Conservation (phyloP, 1,140 invertebrate species). For the Araneus ventricosus region DNA sequence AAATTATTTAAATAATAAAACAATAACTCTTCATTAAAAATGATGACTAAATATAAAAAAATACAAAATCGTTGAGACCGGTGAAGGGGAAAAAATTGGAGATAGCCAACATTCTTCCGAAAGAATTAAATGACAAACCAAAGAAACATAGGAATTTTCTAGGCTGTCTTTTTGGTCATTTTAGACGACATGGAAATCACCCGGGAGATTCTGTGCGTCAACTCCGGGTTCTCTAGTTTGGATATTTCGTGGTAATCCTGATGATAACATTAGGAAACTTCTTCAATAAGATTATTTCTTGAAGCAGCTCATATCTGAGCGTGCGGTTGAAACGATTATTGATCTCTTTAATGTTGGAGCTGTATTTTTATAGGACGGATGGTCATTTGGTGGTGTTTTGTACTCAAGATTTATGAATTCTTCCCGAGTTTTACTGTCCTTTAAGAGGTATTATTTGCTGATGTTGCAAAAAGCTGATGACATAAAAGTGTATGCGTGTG, state of each 20-base stretch:
- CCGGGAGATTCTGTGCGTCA: background rate
- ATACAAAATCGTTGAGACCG: background rate
- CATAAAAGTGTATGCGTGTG: background rate
- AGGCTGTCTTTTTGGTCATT: background rate
- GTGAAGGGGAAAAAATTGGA: background rate
- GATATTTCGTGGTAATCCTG: background rate
- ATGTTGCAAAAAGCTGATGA: background rate
- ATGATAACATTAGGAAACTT: background rate
- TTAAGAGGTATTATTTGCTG: background rate
- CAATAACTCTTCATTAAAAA: background rate
- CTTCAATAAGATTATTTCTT: background rate
- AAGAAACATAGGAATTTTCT: background rate
- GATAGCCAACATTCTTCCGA: background rate
- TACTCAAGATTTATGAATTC: background rate
- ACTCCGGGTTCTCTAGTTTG: background rate
- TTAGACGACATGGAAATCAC: background rate
- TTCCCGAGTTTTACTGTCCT: background rate
- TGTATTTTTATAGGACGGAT: background rate
- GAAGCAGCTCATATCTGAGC: background rate
- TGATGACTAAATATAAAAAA: background rate
- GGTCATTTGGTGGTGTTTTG: background rate
- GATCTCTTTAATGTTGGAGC: background rate
- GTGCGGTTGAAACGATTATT: conserved; percentile 1
- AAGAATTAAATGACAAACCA: background rate
- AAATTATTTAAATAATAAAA: too few species aligned